These are phyloP conservation scores for Microtus montanus DNA, from an alignment of 2,113 vertebrate genomes.

Conservation along the genomic window DNA sequence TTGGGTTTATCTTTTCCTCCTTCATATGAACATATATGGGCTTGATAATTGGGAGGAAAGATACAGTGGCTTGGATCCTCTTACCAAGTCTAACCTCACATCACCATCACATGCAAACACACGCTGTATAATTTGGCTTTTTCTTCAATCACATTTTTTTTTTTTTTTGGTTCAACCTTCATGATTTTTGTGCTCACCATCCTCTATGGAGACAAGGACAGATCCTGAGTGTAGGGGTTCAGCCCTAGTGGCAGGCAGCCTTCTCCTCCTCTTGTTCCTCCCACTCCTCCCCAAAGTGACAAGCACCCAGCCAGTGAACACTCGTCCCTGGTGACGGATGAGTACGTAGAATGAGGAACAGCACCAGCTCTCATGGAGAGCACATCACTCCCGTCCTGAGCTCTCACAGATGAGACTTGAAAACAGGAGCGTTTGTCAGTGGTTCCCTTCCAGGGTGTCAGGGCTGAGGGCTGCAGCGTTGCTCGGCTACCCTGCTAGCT, in stretches of 20 bases:
- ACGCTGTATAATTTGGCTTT: background rate
- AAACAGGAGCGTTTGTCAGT: background rate
- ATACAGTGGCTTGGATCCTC: background rate
- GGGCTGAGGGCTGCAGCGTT: background rate
- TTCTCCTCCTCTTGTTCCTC: background rate
- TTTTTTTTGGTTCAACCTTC: background rate
- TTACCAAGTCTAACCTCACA: background rate
- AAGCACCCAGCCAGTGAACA: slow-evolving; percentile 43
- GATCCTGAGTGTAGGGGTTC: background rate
- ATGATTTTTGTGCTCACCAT: background rate
- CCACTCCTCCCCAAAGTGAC: background rate
- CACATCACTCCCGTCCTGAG: slow-evolving; percentile 4
- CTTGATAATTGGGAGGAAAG: background rate
- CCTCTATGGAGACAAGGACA: background rate
- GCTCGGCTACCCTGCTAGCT: slow-evolving; percentile 35
- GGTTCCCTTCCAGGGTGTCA: background rate
- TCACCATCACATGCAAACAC: no score
- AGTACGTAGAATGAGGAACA: background rate
- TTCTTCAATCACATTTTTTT: background rate
- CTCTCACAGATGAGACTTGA: slow-evolving; percentile 30
- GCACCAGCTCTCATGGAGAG: background rate
- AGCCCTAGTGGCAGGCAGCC: accelerated
- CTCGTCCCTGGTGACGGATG: slow-evolving; percentile 56
- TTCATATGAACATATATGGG: background rate
- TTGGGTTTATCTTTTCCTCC: background rate